These are phyloP conservation scores for Cephus pulcher DNA, from an alignment of 2,888 invertebrate species.

Conservation along the genomic window DNA sequence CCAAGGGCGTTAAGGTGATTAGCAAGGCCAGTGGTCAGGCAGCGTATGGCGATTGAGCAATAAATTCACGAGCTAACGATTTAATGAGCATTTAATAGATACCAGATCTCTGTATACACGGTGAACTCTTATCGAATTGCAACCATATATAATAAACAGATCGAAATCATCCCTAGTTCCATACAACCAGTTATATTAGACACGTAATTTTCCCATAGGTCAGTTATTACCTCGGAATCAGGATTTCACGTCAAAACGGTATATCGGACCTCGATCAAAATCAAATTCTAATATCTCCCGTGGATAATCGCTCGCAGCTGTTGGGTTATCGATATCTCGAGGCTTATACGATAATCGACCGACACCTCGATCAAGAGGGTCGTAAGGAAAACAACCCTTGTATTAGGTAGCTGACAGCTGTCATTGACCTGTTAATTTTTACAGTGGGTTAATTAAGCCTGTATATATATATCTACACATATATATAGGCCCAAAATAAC, in stretches of 20 bases:
- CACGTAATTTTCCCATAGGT: neutral
- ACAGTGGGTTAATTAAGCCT: neutral
- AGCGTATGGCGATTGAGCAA: neutral
- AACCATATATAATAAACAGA: neutral
- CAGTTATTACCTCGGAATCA: neutral
- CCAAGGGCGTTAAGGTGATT: conserved; percentile 4
- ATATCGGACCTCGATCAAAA: neutral
- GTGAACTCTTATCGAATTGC: neutral
- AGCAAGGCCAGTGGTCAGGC: neutral
- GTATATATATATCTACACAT: too few relatives aligned
- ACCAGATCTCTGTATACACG: neutral
- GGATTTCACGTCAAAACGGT: neutral
- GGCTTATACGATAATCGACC: neutral
- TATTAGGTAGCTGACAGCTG: neutral
- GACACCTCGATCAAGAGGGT: neutral
- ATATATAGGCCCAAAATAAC: neutral
- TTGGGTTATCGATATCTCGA: neutral
- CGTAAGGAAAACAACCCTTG: neutral
- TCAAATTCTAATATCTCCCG: neutral
- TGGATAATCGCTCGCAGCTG: neutral
- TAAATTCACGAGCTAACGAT: conserved; percentile 8
- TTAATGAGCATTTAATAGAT: neutral
- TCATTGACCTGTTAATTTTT: neutral
- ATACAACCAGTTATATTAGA: neutral
- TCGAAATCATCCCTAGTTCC: too few relatives aligned